These are phyloP conservation scores for Brachyopa scutellaris DNA, from an alignment of 2,888 invertebrate genomes.

Conservation along the genomic window DNA sequence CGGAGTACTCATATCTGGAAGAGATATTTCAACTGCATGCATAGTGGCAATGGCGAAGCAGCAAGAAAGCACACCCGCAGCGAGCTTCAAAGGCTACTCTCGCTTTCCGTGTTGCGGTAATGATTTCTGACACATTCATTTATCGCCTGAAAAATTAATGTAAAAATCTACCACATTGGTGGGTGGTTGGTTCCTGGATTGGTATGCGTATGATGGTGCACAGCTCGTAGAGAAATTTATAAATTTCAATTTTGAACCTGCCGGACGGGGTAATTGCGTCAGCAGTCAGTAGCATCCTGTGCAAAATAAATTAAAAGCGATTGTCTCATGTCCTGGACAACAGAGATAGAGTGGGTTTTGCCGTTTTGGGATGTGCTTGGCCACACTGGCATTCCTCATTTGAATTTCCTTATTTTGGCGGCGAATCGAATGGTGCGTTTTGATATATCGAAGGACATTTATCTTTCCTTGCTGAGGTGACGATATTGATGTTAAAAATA, in stretches of 20 bases:
- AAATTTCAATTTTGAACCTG: conserved; percentile 62
- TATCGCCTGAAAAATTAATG: conserved; percentile 66
- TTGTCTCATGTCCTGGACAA: conserved; percentile 57
- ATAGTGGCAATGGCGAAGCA: conserved; percentile 14
- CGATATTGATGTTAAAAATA: conserved; percentile 44
- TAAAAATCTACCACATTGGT: conserved; percentile 61
- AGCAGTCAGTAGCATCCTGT: conserved; percentile 69
- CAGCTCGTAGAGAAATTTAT: conserved; percentile 58
- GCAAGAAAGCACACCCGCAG: conserved; percentile 49
- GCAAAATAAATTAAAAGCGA: conserved; percentile 68
- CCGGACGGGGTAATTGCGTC: conserved; percentile 35
- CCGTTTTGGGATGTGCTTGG: not conserved
- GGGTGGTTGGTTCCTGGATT: conserved; percentile 8
- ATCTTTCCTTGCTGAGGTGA: conserved; percentile 38
- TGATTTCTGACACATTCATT: conserved; percentile 70
- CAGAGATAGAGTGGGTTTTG: conserved; percentile 6
- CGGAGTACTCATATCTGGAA: conserved; percentile 50
- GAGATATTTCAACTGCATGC: conserved; percentile 68
- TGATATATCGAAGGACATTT: conserved; percentile 64
- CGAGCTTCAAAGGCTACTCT: conserved; percentile 65
- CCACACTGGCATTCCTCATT: conserved; percentile 37
- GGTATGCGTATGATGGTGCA: not conserved
- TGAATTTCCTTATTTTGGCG: conserved; percentile 10
- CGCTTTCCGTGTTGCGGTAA: conserved; percentile 63
- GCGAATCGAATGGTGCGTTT: conserved; percentile 37